Evolutionary conservation across 1,140 invertebrate species (phyloP).

Genomic region (Pachypsylla venusta): DNA sequence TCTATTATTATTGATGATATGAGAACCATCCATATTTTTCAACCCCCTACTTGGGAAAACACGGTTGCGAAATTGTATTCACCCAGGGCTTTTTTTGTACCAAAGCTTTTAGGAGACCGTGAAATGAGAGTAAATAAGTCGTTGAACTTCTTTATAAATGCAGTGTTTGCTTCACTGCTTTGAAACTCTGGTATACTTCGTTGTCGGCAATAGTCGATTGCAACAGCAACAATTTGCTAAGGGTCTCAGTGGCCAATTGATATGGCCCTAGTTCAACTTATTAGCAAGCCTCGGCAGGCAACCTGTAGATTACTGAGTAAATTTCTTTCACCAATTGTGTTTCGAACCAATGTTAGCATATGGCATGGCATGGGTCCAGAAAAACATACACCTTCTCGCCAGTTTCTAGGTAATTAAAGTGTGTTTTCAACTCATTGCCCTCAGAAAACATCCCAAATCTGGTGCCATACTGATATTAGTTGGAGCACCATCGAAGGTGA

Average conservation of each 20-base stretch:
- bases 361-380: conserved; percentile 23
- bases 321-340: conserved; percentile 16
- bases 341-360: conserved; percentile 22
- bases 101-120: background rate
- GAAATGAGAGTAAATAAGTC: background rate
- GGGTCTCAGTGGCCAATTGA: background rate
- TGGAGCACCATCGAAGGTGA: conserved; percentile 27
- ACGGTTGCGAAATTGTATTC: background rate
- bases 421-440: conserved; percentile 15
- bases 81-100: background rate
- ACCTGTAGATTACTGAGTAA: background rate
- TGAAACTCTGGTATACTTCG: background rate
- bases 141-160: background rate
- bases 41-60: background rate
- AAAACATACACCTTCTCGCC: conserved; percentile 14
- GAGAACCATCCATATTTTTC: background rate
- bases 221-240: background rate
- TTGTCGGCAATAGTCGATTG: background rate
- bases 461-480: conserved; percentile 22
- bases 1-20: background rate
- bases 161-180: background rate
- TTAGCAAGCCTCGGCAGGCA: background rate
- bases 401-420: conserved; percentile 18
- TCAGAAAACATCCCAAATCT: conserved; percentile 21
- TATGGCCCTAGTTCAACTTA: background rate